Conservation (phyloP, 2,888 invertebrate genomes). For the Candidula unifasciata region DNA sequence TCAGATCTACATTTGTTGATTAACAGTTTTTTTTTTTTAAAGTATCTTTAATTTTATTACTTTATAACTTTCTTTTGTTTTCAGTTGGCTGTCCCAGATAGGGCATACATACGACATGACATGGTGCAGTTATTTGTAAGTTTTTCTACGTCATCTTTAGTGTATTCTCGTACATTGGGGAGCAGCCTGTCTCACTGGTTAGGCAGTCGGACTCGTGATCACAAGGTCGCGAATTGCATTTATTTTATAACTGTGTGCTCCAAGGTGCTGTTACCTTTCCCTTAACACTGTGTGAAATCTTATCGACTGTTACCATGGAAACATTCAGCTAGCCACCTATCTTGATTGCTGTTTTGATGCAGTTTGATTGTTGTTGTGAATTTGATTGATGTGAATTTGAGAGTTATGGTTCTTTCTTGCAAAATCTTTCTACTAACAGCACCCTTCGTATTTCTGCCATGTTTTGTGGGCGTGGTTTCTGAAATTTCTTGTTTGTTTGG, state of each 20-base stretch:
- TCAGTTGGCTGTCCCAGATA: conserved; percentile 80
- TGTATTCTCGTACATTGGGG: conserved; percentile 47
- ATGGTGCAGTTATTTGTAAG: conserved; percentile 89
- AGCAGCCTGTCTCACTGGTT: conserved; percentile 33
- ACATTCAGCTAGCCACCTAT: too few relatives aligned
- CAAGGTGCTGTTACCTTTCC: not conserved
- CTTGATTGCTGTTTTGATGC: too few relatives aligned
- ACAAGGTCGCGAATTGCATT: conserved; percentile 38
- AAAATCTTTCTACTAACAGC: too few relatives aligned
- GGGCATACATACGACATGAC: conserved; percentile 87
- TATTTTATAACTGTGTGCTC: not conserved
- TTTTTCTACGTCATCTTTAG: conserved; percentile 52
- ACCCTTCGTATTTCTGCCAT: too few relatives aligned
- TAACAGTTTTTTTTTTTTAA: too few relatives aligned
- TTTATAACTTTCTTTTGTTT: conserved; percentile 61
- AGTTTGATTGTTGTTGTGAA: too few relatives aligned
- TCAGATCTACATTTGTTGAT: too few relatives aligned
- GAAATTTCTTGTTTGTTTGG: too few relatives aligned
- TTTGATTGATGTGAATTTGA: too few relatives aligned
- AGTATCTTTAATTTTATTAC: not conserved
- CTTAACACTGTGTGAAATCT: not conserved
- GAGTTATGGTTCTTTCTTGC: too few relatives aligned
- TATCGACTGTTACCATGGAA: not conserved
- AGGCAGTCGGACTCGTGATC: conserved; percentile 41
- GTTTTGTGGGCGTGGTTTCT: too few relatives aligned